phyloP scores from a whole-genome alignment of 2,888 invertebrate species.

The Aphodius sticticus region DNA sequence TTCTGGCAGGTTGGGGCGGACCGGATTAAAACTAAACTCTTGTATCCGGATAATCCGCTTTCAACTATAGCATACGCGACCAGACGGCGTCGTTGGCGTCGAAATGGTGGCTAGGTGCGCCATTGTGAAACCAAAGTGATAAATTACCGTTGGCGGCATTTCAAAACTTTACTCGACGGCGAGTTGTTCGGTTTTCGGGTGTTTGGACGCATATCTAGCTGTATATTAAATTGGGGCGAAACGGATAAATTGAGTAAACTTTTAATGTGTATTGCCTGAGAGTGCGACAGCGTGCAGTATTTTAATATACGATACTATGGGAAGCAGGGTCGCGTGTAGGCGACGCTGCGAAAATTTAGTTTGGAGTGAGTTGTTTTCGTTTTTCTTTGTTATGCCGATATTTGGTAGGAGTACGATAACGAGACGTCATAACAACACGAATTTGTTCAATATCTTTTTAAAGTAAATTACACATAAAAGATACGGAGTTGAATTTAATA shows the following conservation, averaged over 20 bases:
- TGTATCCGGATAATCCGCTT: background rate
- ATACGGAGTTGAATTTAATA: too few species aligned
- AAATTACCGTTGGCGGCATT: conserved; percentile 4
- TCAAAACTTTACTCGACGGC: background rate
- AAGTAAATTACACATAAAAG: too few species aligned
- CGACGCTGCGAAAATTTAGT: too few species aligned
- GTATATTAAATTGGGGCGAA: background rate
- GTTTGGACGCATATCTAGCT: background rate
- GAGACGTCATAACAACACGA: too few species aligned
- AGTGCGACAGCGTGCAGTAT: background rate
- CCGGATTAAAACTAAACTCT: background rate
- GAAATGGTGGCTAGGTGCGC: background rate
- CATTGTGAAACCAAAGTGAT: background rate
- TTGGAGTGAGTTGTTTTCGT: too few species aligned
- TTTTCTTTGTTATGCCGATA: too few species aligned
- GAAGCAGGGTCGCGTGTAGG: background rate
- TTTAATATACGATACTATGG: background rate
- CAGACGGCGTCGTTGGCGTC: background rate
- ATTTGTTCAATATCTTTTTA: too few species aligned
- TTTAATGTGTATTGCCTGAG: background rate
- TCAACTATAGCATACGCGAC: background rate
- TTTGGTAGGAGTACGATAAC: too few species aligned
- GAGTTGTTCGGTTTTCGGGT: background rate
- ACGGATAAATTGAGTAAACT: background rate
- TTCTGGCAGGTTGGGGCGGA: background rate